Evolutionary conservation across 2,888 invertebrate genomes (phyloP), one percentile per base, ranked within the genome.

Genomic region (Drosophila aldrichi): DNA sequence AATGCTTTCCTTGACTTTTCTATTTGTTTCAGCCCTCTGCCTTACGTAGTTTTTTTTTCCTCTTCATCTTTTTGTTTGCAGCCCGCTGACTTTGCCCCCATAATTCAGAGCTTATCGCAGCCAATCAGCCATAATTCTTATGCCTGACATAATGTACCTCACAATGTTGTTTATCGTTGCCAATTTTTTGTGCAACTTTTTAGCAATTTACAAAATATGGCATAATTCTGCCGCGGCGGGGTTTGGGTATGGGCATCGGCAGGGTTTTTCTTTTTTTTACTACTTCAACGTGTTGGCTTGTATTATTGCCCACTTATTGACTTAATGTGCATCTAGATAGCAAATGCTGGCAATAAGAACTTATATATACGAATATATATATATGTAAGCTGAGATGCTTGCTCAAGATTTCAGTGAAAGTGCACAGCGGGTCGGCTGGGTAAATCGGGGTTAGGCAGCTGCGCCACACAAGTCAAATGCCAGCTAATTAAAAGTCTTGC

Each of bases 171-270:
- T 84, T 84, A 85, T 89, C 80, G 80, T 51, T 58, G 62, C 62
- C 66, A 63, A 55, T 73, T 73, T 77, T 77, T 71, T 82, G 40
- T 66, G 59, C 75, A 71, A 88, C 76, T 84, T 82, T 84, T 84
- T 85, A 77, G 90, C 84, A 82, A 85, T 90, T 90, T 73, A 68
- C 77, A 59, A 85, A 85, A 85, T 85, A 90, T 85, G 84, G 81
- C 84, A 89, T 89, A 77, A 90, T 81, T 80, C 67, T 51, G 46
- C 12, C 61, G 59, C 58, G 60, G 34, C 34, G 56, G 77, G 57
- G 57, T 60, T 58, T 22, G 52, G 29, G 8, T 8, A 29, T 29
- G 29, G 29, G 25, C 25, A 25, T 25, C 8, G 9, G 9, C 32
- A 2, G 2, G 32, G 2, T 7, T 32, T 20, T 44, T 51, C 34